Evolutionary conservation across 2,113 vertebrate genomes (phyloP).

Genomic region (Hyaena hyaena): DNA sequence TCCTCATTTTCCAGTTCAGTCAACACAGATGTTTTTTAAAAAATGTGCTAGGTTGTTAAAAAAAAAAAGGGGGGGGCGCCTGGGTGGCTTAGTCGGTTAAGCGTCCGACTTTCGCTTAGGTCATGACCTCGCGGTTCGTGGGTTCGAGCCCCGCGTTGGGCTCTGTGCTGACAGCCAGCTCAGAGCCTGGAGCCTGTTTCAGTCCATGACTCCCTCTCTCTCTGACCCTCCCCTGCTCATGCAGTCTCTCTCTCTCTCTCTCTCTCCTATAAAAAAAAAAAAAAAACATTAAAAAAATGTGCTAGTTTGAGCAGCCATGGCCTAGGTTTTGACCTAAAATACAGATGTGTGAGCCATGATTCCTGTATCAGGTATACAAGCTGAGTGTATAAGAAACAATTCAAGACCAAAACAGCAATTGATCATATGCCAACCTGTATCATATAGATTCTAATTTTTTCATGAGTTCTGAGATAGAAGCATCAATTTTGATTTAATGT

Average conservation of each 20-base stretch:
- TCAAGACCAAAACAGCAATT: neutral
- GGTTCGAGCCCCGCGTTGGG: too few species aligned
- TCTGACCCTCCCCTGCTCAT: too few species aligned
- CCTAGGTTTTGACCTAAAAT: constrained; percentile 4
- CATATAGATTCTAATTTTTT: constrained; percentile 15
- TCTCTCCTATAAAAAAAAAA: too few species aligned
- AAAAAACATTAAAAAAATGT: neutral
- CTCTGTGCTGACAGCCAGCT: too few species aligned
- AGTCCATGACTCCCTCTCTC: too few species aligned
- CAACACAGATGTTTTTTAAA: constrained; percentile 50
- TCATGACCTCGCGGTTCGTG: too few species aligned
- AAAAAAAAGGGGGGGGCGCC: neutral
- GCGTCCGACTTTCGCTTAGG: too few species aligned
- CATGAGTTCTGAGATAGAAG: neutral
- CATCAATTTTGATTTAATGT: constrained; percentile 1
- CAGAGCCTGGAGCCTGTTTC: too few species aligned
- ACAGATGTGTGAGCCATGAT: neutral
- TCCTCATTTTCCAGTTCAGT: constrained; percentile 68
- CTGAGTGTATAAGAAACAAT: neutral
- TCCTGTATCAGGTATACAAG: neutral
- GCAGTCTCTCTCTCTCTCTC: too few species aligned
- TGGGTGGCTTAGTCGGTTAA: too few species aligned
- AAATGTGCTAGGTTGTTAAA: constrained; percentile 38
- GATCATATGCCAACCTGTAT: neutral
- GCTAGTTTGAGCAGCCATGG: neutral